phyloP scores from a whole-genome alignment of 2,797 vertebrate species.

The Lepus townsendii region DNA sequence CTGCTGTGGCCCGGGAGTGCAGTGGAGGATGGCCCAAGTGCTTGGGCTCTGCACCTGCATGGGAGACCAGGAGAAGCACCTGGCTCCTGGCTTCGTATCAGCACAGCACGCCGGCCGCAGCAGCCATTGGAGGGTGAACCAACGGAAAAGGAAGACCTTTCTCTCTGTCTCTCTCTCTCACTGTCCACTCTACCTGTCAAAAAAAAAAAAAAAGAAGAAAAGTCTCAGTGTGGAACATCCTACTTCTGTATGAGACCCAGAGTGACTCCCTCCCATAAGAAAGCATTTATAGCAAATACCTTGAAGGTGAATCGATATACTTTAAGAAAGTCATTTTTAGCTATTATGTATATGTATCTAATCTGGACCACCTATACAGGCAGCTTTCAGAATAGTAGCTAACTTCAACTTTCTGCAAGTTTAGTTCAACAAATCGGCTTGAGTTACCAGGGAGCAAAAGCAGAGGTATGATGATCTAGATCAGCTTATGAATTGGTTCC shows the following conservation, averaged over 20 bases:
- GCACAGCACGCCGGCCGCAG: no score
- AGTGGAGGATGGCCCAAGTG: no score
- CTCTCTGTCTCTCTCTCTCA: no score
- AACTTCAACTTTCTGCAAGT: constrained; percentile 7
- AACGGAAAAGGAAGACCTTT: no score
- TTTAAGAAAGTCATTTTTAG: constrained; percentile 54
- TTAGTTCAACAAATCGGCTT: constrained; percentile 32
- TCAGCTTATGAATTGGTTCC: constrained; percentile 11
- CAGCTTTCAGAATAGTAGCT: constrained; percentile 4
- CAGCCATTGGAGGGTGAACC: no score
- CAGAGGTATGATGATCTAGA: not conserved
- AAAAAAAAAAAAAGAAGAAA: not conserved
- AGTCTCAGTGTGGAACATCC: not conserved
- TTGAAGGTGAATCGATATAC: constrained; percentile 3
- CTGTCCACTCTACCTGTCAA: no score
- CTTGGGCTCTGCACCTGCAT: no score
- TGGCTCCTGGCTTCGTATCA: no score
- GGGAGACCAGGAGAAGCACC: no score
- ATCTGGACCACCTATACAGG: not conserved
- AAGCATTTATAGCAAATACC: constrained; percentile 30
- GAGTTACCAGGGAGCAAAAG: constrained; percentile 33
- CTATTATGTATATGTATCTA: not conserved
- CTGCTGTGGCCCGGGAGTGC: no score
- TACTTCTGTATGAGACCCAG: not conserved
- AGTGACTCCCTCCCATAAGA: not conserved